Evolutionary conservation across 2,888 invertebrate genomes (phyloP).

Genomic region (Pocota personata): DNA sequence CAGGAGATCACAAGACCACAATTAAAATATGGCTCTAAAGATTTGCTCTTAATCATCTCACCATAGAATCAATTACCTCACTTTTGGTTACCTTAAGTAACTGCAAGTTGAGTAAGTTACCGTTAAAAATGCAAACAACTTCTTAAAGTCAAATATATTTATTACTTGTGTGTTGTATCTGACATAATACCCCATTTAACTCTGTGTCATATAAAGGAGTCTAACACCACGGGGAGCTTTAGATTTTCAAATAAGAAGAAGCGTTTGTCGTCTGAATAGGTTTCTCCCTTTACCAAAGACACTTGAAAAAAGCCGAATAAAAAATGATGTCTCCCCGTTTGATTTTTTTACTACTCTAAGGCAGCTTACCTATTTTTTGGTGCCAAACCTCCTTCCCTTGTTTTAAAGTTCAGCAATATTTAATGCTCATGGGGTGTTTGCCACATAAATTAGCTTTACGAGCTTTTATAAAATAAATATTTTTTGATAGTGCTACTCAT

Average conservation of each 20-base stretch:
- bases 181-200: constrained; percentile 3
- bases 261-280: background rate
- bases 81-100: too few species aligned
- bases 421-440: background rate
- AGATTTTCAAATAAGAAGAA: too few species aligned
- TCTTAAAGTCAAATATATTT: constrained; percentile 9
- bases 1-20: too few species aligned
- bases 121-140: constrained; percentile 1
- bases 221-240: background rate
- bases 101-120: too few species aligned
- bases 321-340: background rate
- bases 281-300: background rate
- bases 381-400: background rate
- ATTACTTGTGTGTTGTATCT: constrained; percentile 1
- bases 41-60: too few species aligned
- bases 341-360: background rate
- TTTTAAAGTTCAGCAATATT: background rate
- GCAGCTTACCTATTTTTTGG: background rate
- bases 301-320: background rate
- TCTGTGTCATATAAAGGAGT: background rate
- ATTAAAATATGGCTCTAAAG: too few species aligned
- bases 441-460: background rate
- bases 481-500: background rate
- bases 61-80: too few species aligned
- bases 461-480: background rate